phyloP scores from a whole-genome alignment of 1,140 invertebrate genomes.

The Drosophila hydei region DNA sequence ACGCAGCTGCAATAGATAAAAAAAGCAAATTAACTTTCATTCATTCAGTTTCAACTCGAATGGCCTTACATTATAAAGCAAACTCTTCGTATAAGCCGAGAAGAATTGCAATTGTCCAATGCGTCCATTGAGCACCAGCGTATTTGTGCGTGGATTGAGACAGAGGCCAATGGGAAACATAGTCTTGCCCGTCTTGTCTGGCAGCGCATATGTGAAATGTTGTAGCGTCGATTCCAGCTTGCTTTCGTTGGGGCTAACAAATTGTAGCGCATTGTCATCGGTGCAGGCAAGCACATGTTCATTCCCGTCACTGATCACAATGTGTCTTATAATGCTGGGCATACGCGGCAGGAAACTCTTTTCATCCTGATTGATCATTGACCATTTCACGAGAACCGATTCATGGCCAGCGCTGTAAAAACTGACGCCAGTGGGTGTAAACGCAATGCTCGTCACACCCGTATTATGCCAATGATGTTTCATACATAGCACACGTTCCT shows the following conservation, averaged over 20 bases:
- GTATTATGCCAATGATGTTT: constrained; percentile 93
- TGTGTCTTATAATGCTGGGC: constrained; percentile 88
- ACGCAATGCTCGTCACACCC: constrained; percentile 88
- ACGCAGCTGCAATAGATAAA: constrained; percentile 87
- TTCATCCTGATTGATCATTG: constrained; percentile 82
- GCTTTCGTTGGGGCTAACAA: constrained; percentile 86
- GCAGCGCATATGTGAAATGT: constrained; percentile 87
- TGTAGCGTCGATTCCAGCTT: constrained; percentile 87
- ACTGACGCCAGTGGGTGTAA: constrained; percentile 87
- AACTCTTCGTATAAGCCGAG: constrained; percentile 87
- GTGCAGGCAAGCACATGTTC: constrained; percentile 88
- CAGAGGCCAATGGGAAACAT: constrained; percentile 87
- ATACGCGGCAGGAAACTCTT: constrained; percentile 90
- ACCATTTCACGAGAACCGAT: constrained; percentile 92
- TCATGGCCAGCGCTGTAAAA: constrained; percentile 92
- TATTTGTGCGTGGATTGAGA: constrained; percentile 88
- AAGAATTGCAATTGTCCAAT: constrained; percentile 93
- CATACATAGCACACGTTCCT: constrained; percentile 14
- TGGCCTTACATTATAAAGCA: constrained; percentile 90
- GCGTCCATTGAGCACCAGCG: constrained; percentile 90
- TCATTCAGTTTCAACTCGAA: background rate
- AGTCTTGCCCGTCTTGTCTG: constrained; percentile 74
- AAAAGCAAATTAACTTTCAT: background rate
- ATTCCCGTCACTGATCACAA: constrained; percentile 88
- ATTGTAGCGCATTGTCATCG: constrained; percentile 90